These are phyloP conservation scores for Tadarida brasiliensis DNA, from an alignment of 2,797 vertebrate genomes.

Conservation along the genomic window DNA sequence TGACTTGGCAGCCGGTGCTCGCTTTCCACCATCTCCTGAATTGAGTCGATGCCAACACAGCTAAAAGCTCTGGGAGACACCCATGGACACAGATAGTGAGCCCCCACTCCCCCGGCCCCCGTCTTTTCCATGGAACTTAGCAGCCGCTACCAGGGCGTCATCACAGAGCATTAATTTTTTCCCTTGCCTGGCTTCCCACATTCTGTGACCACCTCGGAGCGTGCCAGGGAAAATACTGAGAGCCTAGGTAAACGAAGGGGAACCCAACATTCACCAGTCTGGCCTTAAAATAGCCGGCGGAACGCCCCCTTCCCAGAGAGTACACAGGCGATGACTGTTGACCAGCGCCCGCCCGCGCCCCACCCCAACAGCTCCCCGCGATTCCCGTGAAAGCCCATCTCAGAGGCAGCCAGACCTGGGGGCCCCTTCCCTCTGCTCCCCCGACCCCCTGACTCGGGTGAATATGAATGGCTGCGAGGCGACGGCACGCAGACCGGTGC, in stretches of 20 bases:
- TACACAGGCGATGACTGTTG: constrained; percentile 68
- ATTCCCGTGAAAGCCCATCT: constrained; percentile 64
- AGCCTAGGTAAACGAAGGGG: constrained; percentile 83
- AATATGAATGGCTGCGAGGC: constrained; percentile 4
- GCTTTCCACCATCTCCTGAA: constrained; percentile 72
- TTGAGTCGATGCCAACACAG: constrained; percentile 60
- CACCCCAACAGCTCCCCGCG: constrained; percentile 49
- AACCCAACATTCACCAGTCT: constrained; percentile 79
- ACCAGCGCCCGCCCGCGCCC: background rate
- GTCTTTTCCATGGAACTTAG: constrained; percentile 80
- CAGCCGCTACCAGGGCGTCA: constrained; percentile 72
- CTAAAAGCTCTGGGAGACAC: constrained; percentile 63
- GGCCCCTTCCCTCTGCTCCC: background rate
- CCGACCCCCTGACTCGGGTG: background rate
- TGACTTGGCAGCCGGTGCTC: constrained; percentile 62
- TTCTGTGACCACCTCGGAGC: constrained; percentile 77
- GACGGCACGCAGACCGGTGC: background rate
- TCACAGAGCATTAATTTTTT: constrained; percentile 77
- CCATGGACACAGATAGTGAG: constrained; percentile 61
- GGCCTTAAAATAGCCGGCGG: constrained; percentile 78
- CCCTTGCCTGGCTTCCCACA: constrained; percentile 82
- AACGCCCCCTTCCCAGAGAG: constrained; percentile 70
- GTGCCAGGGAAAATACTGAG: constrained; percentile 83
- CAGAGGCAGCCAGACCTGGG: constrained; percentile 27
- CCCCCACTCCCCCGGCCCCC: background rate